These are phyloP conservation scores for Peromyscus leucopus DNA, from an alignment of 2,113 vertebrate genomes.

Conservation along the genomic window DNA sequence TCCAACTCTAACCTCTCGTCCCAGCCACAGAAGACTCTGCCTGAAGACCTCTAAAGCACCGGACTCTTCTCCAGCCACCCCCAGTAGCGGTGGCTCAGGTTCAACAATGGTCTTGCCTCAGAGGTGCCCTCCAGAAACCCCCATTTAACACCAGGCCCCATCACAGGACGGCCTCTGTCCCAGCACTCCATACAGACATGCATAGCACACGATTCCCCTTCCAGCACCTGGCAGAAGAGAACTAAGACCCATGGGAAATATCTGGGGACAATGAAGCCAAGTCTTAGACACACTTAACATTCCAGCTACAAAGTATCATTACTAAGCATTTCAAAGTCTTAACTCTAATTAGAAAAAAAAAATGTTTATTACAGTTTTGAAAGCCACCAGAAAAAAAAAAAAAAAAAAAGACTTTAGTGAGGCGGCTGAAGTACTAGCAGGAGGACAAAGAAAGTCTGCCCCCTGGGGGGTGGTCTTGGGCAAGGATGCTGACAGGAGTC, in stretches of 20 bases:
- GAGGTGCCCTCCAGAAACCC: not conserved
- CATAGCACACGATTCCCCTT: not conserved
- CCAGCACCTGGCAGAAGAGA: not conserved
- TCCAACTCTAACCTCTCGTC: not conserved
- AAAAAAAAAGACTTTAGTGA: not conserved
- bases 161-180: not conserved
- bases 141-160: conserved; percentile 6
- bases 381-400: not conserved
- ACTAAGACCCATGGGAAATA: conserved; percentile 28
- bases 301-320: conserved; percentile 55
- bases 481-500: not conserved
- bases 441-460: conserved; percentile 2
- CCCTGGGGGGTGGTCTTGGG: not conserved
- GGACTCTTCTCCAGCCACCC: not conserved
- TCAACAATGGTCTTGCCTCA: not conserved
- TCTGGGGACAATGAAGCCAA: conserved; percentile 29
- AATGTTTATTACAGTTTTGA: conserved; percentile 65
- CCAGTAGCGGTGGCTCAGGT: not conserved
- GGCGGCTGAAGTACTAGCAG: not conserved
- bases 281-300: conserved; percentile 48
- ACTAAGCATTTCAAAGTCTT: conserved; percentile 49
- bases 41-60: not conserved
- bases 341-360: conserved; percentile 53
- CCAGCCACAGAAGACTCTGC: not conserved
- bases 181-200: not conserved